Evolutionary conservation across 2,113 vertebrate species (phyloP).

Genomic region (Potamarius usumacintae): DNA sequence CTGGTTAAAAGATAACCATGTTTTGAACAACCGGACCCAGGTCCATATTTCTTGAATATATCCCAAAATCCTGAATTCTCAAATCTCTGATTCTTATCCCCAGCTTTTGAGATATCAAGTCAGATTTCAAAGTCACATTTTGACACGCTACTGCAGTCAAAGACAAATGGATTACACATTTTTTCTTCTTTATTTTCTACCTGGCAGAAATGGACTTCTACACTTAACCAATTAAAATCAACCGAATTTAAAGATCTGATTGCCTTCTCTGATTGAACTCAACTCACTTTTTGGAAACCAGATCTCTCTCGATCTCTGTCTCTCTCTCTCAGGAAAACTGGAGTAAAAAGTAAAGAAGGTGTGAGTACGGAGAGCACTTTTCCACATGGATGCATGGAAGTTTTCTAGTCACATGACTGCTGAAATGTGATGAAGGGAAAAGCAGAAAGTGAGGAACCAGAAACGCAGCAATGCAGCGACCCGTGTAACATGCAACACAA

Average conservation of each 20-base stretch:
- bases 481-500: slow-evolving; percentile 15
- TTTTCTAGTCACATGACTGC: background rate
- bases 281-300: background rate
- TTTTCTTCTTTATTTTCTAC: background rate
- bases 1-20: no score
- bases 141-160: background rate
- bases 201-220: background rate
- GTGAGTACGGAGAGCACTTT: background rate
- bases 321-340: background rate
- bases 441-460: background rate
- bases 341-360: background rate
- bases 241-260: background rate
- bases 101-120: background rate
- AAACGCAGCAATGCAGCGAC: background rate
- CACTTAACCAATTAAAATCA: background rate
- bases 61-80: no score
- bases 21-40: no score
- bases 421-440: background rate
- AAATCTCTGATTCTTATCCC: no score
- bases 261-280: background rate
- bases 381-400: background rate
- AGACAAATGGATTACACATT: background rate
- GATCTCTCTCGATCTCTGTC: no score
- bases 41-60: no score
- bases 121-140: background rate